Evolutionary conservation across 1,140 invertebrate genomes (phyloP).

Genomic region (Sitophilus oryzae): DNA sequence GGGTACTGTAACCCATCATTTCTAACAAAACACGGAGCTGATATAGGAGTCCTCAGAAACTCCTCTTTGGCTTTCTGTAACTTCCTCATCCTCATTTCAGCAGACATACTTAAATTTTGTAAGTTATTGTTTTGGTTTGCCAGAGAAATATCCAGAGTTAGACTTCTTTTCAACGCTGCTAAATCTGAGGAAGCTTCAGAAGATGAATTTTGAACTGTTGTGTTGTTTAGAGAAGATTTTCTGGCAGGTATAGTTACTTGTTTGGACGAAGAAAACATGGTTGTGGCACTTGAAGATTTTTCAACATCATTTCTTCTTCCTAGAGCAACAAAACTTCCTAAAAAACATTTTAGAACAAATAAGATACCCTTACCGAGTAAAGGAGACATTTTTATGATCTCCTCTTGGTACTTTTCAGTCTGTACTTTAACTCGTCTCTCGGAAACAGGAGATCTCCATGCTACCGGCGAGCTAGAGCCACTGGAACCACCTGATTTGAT

Average conservation of each 20-base stretch:
- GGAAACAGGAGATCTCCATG: conserved; percentile 53
- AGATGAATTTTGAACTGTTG: background rate
- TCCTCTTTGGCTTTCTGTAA: conserved; percentile 58
- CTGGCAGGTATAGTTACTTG: conserved; percentile 11
- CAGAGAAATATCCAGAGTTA: conserved; percentile 12
- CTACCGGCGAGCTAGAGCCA: conserved; percentile 52
- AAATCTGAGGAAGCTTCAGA: background rate
- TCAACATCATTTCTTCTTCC: conserved; percentile 15
- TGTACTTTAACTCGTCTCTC: conserved; percentile 52
- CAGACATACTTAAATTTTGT: conserved; percentile 11
- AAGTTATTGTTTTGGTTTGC: conserved; percentile 4
- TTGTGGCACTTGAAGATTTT: conserved; percentile 24
- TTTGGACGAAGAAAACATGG: conserved; percentile 5
- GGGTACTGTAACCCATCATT: conserved; percentile 31
- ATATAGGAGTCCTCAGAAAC: conserved; percentile 46
- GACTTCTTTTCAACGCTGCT: background rate
- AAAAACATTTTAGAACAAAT: too few relatives aligned
- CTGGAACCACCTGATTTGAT: conserved; percentile 49
- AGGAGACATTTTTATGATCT: conserved; percentile 37
- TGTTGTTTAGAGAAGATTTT: conserved; percentile 14
- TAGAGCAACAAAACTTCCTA: conserved; percentile 4
- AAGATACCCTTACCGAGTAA: conserved; percentile 23
- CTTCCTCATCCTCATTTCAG: conserved; percentile 36
- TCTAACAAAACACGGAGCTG: conserved; percentile 15
- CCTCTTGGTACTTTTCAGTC: conserved; percentile 53